These are phyloP conservation scores for Microcebus tavaratra DNA, from an alignment of 2,113 vertebrate genomes.

Conservation along the genomic window DNA sequence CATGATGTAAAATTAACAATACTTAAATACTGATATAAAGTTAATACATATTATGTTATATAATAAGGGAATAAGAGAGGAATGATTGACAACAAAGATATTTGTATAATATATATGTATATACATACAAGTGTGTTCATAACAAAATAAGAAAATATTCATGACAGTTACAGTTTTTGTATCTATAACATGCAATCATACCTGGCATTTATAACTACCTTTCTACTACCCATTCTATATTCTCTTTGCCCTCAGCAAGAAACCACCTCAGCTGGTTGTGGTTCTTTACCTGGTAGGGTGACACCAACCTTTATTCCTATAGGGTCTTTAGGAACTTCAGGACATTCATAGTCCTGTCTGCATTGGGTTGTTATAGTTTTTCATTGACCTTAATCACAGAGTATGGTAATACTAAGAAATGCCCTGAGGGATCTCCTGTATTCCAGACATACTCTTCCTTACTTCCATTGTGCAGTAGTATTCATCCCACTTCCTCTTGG, in stretches of 20 bases:
- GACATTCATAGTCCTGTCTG: neutral
- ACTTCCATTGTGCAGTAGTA: neutral
- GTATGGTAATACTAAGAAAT: neutral
- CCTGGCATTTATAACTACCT: neutral
- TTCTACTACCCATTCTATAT: neutral
- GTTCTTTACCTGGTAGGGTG: neutral
- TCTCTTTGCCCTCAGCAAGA: neutral
- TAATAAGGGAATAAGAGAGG: neutral
- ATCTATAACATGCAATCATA: neutral
- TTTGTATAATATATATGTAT: neutral
- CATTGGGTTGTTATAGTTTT: neutral
- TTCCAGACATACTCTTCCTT: neutral
- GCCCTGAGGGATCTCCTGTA: neutral
- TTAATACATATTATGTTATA: neutral
- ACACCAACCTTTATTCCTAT: neutral
- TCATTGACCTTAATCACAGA: neutral
- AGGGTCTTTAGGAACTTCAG: neutral
- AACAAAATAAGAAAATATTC: neutral
- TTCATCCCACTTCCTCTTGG: neutral
- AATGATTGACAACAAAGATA: neutral
- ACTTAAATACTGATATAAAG: neutral
- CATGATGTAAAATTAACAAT: neutral
- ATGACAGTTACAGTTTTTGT: neutral
- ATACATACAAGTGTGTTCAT: neutral
- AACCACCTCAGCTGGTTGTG: neutral